Evolutionary conservation across 2,113 vertebrate species (phyloP).

Genomic region (Sander lucioperca): DNA sequence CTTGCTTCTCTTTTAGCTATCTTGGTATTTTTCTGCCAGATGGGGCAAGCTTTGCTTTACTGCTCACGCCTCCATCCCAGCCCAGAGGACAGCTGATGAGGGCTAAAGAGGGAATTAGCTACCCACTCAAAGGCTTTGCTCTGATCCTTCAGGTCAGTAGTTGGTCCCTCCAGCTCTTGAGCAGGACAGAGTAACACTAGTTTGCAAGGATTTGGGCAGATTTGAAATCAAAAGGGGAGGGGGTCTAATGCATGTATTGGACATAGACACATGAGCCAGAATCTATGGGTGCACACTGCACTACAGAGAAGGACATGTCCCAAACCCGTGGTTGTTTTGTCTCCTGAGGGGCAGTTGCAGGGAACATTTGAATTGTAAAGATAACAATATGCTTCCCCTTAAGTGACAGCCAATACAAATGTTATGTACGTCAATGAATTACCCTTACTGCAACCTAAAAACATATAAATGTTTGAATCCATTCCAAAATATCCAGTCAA

Average conservation of each 20-base stretch:
- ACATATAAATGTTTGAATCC: neutral
- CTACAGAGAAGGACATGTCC: conserved; percentile 1
- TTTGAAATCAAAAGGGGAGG: conserved; percentile 63
- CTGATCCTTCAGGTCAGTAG: conserved; percentile 83
- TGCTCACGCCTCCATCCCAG: conserved; percentile 70
- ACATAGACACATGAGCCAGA: conserved; percentile 62
- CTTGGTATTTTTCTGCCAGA: conserved; percentile 66
- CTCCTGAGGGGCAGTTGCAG: neutral
- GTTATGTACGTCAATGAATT: neutral
- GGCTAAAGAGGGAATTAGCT: conserved; percentile 84
- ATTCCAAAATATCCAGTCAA: neutral
- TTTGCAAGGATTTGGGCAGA: conserved; percentile 76
- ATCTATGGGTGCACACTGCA: conserved; percentile 28
- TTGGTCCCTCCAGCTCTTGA: conserved; percentile 76
- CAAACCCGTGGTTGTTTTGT: conserved; percentile 7
- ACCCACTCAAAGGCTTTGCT: conserved; percentile 85
- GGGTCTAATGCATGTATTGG: conserved; percentile 62
- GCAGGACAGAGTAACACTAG: conserved; percentile 73
- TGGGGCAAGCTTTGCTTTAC: conserved; percentile 79
- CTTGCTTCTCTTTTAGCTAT: conserved; percentile 21
- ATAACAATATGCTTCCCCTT: neutral
- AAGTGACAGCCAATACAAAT: neutral
- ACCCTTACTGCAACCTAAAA: neutral
- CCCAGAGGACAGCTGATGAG: conserved; percentile 80
- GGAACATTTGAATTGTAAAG: conserved; percentile 4